A percentile compares a stretch with the other conserved stretches of the same genome.
Evolutionary conservation across 2,113 vertebrate genomes (phyloP).

Genomic region (Gymnorhina tibicen): DNA sequence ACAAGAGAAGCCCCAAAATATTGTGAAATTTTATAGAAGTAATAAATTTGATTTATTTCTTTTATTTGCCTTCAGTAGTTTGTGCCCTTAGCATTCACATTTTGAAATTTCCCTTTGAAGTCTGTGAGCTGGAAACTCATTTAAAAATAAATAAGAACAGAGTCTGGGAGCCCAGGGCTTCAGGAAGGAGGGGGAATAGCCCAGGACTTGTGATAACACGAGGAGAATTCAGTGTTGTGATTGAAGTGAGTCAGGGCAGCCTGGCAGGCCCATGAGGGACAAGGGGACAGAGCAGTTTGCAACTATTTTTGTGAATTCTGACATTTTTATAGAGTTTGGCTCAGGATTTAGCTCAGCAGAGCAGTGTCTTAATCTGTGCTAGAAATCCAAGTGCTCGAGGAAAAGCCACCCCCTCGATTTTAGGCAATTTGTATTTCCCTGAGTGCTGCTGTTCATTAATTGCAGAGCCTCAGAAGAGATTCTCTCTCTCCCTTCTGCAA

Average conservation of each 20-base stretch:
- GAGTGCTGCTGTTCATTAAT: background rate
- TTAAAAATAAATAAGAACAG: background rate
- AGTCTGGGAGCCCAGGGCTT: background rate
- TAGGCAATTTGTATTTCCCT: background rate
- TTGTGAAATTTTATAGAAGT: background rate
- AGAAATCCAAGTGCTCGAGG: background rate
- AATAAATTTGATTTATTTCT: background rate
- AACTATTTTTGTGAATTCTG: background rate
- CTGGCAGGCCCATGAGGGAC: background rate
- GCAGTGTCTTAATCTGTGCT: background rate
- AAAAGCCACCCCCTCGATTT: background rate
- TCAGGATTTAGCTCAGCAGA: background rate
- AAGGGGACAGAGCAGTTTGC: background rate
- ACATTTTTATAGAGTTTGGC: background rate
- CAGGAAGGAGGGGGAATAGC: background rate
- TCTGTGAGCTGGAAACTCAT: background rate
- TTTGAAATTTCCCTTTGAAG: conserved; percentile 19
- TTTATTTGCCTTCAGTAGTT: background rate
- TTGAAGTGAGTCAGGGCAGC: background rate
- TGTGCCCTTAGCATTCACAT: background rate
- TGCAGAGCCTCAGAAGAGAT: background rate
- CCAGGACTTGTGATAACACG: background rate
- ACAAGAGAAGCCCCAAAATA: background rate
- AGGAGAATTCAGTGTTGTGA: background rate
- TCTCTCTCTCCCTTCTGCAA: background rate